phyloP scores from a whole-genome alignment of 1,140 invertebrate genomes.

The Halesus radiatus region DNA sequence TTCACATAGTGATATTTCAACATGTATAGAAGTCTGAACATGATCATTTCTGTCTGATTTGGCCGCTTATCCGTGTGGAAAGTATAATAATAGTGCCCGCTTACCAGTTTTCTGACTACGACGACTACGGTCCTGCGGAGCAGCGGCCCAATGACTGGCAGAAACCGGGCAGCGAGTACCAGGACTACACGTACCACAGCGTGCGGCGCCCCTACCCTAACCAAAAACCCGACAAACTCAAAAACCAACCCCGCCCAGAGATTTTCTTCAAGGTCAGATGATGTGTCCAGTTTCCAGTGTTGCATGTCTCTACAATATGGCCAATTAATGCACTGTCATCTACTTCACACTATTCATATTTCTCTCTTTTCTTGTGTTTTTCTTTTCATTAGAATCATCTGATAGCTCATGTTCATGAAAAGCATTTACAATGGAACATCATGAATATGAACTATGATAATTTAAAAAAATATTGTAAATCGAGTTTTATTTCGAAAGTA shows the following conservation, averaged over 20 bases:
- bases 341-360: background rate
- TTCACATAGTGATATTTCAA: too few species aligned
- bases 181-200: slow-evolving; percentile 52
- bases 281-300: slow-evolving; percentile 22
- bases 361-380: background rate
- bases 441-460: too few species aligned
- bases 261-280: slow-evolving; percentile 54
- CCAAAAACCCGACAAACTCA: slow-evolving; percentile 54
- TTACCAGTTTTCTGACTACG: slow-evolving; percentile 50
- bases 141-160: slow-evolving; percentile 53
- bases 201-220: slow-evolving; percentile 46
- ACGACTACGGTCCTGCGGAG: slow-evolving; percentile 49
- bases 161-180: slow-evolving; percentile 37
- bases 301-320: too few species aligned
- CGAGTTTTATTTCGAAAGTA: too few species aligned
- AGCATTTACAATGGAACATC: background rate
- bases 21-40: too few species aligned
- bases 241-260: slow-evolving; percentile 51
- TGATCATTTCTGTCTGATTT: too few species aligned
- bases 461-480: too few species aligned
- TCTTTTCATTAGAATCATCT: background rate
- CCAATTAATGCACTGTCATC: slow-evolving; percentile 12
- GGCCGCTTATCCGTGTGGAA: background rate
- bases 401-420: background rate
- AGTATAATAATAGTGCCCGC: background rate